Evolutionary conservation across 1,140 invertebrate species (phyloP).

Genomic region (Vanessa atalanta): DNA sequence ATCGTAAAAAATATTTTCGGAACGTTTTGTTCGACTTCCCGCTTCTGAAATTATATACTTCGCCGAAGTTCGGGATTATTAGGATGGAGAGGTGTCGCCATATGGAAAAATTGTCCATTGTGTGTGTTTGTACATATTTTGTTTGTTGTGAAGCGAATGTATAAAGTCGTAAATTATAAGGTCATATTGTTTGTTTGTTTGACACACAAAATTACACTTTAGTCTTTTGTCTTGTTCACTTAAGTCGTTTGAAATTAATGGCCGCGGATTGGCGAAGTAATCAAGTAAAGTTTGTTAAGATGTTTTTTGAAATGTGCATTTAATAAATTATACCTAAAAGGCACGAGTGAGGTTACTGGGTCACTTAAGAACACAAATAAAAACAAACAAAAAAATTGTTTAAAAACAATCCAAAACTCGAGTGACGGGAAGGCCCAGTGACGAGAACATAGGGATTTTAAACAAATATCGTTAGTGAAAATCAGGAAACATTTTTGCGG

Average conservation of each 20-base stretch:
- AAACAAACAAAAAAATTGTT: too few relatives aligned
- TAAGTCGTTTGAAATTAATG: not conserved
- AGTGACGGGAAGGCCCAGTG: too few relatives aligned
- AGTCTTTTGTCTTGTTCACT: not conserved
- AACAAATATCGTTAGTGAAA: too few relatives aligned
- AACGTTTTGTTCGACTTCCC: slow-evolving; percentile 40
- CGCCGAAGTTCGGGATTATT: slow-evolving; percentile 5
- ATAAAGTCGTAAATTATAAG: not conserved
- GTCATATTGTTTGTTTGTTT: slow-evolving; percentile 2
- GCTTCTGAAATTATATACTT: slow-evolving; percentile 21
- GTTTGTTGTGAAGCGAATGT: not conserved
- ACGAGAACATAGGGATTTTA: too few relatives aligned
- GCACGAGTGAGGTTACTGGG: too few relatives aligned
- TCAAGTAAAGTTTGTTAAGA: too few relatives aligned
- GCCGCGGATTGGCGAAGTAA: too few relatives aligned
- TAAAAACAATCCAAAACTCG: too few relatives aligned
- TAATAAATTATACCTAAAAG: too few relatives aligned
- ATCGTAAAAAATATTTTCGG: slow-evolving; percentile 57
- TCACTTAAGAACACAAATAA: too few relatives aligned
- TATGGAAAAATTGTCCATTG: slow-evolving; percentile 31
- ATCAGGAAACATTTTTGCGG: too few relatives aligned
- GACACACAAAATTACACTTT: not conserved
- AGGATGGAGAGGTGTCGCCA: slow-evolving; percentile 33
- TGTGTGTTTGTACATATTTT: slow-evolving; percentile 7
- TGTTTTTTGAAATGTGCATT: too few relatives aligned